Base-by-base conservation (phyloP, 1,140 invertebrate genomes). In the Akabosia matsudoensis region DNA sequence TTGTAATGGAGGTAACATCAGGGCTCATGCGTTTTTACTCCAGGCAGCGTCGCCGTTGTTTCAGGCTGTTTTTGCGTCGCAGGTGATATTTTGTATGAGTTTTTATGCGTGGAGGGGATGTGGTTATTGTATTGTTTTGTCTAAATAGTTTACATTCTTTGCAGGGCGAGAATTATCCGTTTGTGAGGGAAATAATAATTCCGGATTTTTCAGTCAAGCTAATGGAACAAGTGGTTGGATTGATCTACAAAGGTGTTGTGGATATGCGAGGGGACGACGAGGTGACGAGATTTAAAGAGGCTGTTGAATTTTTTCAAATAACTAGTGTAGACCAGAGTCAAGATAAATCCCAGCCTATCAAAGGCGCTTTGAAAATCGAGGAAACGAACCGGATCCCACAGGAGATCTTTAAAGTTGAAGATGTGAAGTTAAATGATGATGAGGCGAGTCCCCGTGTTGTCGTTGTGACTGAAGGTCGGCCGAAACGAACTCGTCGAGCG, bases 111-210 rank as follows among this genome's bases (percentile, higher is more conserved):
- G 18, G 18, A 45, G 7, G 18, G 18, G 7, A 45, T 45, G 37
- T 45, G 37, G 18, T 45, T 45, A 45, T 45, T 10, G 37, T 45
- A 45, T n/a, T n/a, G n/a, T n/a, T 10, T 10, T 45, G 37, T 45
- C 18, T 67, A 30, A 67, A 30, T 67, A 28, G 3, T 67, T 13
- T 7, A 67, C n/a, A 7, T 31, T 16, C 10, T 2, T 67, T 67
- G 61, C 28, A 67, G 61, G 61, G 61, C 22, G 61, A 30, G 30
- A 67, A 67, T n/a, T 67, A 67, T 31, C 61, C 61, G n/a, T 67
- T 30, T n/a, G n/a, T 67, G 22, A 3, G 61, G 7, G 61, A 67
- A 22, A 67, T 67, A 2, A 14, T 67, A n/a, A 24, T 67, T 24
- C 61, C 61, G 3, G 61, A 67, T 22, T 67, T 67, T 67, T 30